Evolutionary conservation across 2,797 vertebrate species (phyloP), one percentile per base, ranked within the genome.

Genomic region (Sphenopsis melanotis): DNA sequence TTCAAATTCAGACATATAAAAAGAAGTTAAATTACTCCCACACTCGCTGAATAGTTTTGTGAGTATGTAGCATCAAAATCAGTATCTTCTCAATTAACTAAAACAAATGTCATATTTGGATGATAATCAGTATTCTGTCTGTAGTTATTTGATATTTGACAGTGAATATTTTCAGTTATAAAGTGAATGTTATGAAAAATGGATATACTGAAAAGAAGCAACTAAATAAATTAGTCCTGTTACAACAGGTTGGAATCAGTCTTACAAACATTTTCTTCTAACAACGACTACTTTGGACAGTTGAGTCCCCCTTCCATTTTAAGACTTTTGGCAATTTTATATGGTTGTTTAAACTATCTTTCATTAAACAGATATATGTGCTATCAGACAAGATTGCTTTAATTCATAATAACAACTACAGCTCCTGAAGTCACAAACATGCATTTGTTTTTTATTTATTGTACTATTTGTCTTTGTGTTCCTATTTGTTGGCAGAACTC

Each of bases 221-320:
- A 56, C 8, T 74, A 15, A 44, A 68, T 2, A 46, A 47, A 42
- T 53, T 55, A 64, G 3, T 14, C 56, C 9, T 56, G 27, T 30
- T 69, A 8, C 3, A 68, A 39, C 4, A 66, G 24, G 7, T 9
- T 71, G 26, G 3, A 90, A 52, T 29, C 12, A 75, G 4, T 10
- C 15, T 75, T 50, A 68, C 3, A 64, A 76, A 64, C 1, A 15
- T 24, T 83, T 66, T 46, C 26, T 64, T 78, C 29, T 29, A 52
- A 9, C 11, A 83, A 64, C 12, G 4, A n/a, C 6, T 50, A 4
- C 8, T 75, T 59, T 80, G 15, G 16, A 27, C 12, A 46, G 9
- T 47, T 50, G 14, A 36, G 4, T 11, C 0, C 0, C 5, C 3
- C 3, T 15, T 6, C 19, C 6, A 32, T 42, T 80, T 80, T 22